phyloP scores from a whole-genome alignment of 2,113 vertebrate genomes.

The Oplegnathus fasciatus region DNA sequence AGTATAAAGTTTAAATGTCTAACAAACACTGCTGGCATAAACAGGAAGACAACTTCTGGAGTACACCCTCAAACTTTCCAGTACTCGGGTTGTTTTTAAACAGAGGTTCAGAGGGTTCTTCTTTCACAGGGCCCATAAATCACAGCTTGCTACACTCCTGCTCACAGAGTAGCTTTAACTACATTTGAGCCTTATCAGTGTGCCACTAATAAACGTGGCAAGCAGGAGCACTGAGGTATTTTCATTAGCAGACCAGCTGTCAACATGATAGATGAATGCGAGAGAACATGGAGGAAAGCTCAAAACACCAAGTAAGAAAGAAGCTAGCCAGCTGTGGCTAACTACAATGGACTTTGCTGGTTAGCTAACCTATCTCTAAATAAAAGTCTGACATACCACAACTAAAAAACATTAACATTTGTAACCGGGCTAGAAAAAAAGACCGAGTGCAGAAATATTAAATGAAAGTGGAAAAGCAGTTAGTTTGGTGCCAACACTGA shows the following conservation, averaged over 20 bases:
- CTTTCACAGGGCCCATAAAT: background rate
- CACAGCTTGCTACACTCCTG: background rate
- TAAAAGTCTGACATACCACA: background rate
- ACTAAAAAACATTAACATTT: background rate
- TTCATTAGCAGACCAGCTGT: slow-evolving; percentile 15
- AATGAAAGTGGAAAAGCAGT: background rate
- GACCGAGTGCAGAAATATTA: accelerated
- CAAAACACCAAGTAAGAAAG: slow-evolving; percentile 37
- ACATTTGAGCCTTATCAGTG: too few species aligned
- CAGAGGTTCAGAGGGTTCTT: background rate
- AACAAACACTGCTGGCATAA: background rate
- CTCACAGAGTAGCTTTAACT: background rate
- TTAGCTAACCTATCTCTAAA: background rate
- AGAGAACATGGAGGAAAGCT: slow-evolving; percentile 57
- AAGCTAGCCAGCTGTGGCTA: slow-evolving; percentile 51
- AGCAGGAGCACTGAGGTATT: background rate
- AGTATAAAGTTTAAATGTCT: background rate
- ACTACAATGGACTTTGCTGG: slow-evolving; percentile 42
- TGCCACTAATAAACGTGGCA: background rate
- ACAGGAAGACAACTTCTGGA: background rate
- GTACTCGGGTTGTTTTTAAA: background rate
- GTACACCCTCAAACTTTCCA: background rate
- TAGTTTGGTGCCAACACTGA: background rate
- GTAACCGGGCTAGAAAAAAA: background rate
- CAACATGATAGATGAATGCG: slow-evolving; percentile 39